Base-by-base conservation (phyloP, 2,888 invertebrate species). In the Dromius quadrimaculatus region DNA sequence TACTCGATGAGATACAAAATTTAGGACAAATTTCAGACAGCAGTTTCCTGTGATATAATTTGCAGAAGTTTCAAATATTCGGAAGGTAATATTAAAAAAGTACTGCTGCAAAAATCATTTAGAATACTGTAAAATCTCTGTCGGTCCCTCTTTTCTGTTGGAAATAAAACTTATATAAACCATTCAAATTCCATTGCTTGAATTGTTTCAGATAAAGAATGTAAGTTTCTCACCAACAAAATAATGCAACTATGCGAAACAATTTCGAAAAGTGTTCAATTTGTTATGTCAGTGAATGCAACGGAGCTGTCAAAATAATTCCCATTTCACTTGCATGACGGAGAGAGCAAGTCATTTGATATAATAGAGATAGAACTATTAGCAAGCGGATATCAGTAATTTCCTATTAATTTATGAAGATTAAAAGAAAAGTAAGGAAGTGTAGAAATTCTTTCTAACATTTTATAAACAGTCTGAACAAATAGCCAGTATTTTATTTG, bases 41-140 rank as follows among this genome's bases (percentile, higher is more conserved):
- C 50, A 28, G 15, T 54, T 54, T 54, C 28, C 50, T 54, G 50
- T 54, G 50, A 54, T 54, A 54, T 15, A 28, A 15, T 50, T 50
- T 23, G 23, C 47, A 50, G n/a, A n/a, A n/a, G n/a, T n/a, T n/a
- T n/a, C n/a, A n/a, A n/a, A n/a, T n/a, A n/a, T n/a, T n/a, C n/a
- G n/a, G n/a, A n/a, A n/a, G n/a, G n/a, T n/a, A n/a, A n/a, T n/a
- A n/a, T n/a, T n/a, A n/a, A n/a, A n/a, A n/a, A n/a, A n/a, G n/a
- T n/a, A n/a, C n/a, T n/a, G n/a, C n/a, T n/a, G n/a, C n/a, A n/a
- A n/a, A n/a, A n/a, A n/a, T n/a, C n/a, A n/a, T n/a, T n/a, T n/a
- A n/a, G n/a, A n/a, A n/a, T n/a, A n/a, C n/a, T n/a, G n/a, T n/a
- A n/a, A n/a, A n/a, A n/a, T n/a, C n/a, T n/a, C n/a, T n/a, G n/a